Evolutionary conservation across 2,113 vertebrate species (phyloP), one percentile per base, ranked within the genome.

Genomic region (Oreochromis niloticus): DNA sequence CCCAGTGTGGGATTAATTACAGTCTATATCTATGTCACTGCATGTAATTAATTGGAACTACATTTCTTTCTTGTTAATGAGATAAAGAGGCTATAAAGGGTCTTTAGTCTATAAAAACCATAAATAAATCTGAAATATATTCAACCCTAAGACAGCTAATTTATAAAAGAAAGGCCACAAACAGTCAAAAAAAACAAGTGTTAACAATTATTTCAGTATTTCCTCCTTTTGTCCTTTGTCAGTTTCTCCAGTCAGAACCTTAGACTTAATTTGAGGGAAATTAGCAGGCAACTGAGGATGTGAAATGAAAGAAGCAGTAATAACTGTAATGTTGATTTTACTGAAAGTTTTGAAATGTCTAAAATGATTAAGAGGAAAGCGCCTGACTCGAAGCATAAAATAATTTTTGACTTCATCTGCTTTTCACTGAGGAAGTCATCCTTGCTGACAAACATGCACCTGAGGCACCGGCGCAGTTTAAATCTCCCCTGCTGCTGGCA

Each of bases 401-500:
- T 56, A 27, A 39, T 81, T 41, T 81, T 27, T 14, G 68, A 86
- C 80, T 87, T 88, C 32, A 14, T 88, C 87, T 88, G 89, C 83
- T 24, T 84, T 50, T 73, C 7, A 68, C 34, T 56, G 27, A 85
- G 50, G 81, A 59, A 89, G 22, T 68, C 87, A 41, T 78, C 85
- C 46, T 82, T 82, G 89, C 48, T 88, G 79, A 48, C 83, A 82
- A 82, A 24, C 27, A 46, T 19, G 50, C 87, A 80, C 88, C 93
- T 89, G 73, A 43, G 50, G 19, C 84, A 85, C 17, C 59, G 66
- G 56, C 22, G 57, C 81, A 83, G 84, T 80, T 55, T 84, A 81
- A 71, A 73, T 85, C 48, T 80, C 52, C 48, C 87, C 92, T 88
- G 90, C 92, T 90, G 84, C 82, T 88, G 11, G 79, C 55, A 85